Conservation (phyloP, 2,888 invertebrate species). For the Terebella lapidaria region DNA sequence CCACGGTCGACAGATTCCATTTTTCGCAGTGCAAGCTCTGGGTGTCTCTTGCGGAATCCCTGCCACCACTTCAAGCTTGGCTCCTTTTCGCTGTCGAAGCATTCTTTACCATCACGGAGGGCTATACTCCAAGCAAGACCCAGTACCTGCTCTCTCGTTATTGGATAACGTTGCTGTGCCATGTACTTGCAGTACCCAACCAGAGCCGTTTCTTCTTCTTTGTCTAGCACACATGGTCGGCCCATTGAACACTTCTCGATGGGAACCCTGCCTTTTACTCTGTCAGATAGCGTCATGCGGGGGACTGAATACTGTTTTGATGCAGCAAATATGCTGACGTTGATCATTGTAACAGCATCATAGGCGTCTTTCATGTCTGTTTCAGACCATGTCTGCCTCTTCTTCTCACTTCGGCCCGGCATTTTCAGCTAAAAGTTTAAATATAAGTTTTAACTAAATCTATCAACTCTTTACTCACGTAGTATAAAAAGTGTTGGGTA, state of each 20-base stretch:
- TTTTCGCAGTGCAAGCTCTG: background rate
- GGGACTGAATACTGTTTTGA: background rate
- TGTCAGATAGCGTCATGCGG: background rate
- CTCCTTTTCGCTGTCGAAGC: background rate
- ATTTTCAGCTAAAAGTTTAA: too few species aligned
- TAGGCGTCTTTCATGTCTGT: background rate
- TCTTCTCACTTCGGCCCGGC: too few species aligned
- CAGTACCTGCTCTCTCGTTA: background rate
- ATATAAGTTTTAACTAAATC: too few species aligned
- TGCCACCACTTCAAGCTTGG: constrained; percentile 1
- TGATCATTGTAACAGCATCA: background rate
- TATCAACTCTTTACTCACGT: too few species aligned
- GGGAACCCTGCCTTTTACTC: background rate
- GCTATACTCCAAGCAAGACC: background rate
- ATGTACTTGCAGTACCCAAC: background rate
- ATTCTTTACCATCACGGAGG: background rate
- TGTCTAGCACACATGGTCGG: background rate
- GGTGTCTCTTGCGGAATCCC: background rate
- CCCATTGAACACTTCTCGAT: background rate
- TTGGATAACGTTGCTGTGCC: background rate
- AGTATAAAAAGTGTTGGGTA: too few species aligned
- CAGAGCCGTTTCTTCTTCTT: background rate
- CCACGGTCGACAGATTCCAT: background rate
- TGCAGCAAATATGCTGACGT: background rate
- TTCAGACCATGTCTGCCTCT: background rate